Evolutionary conservation across 2,113 vertebrate genomes (phyloP), one percentile per base, ranked within the genome.

Genomic region (Shinisaurus crocodilurus): DNA sequence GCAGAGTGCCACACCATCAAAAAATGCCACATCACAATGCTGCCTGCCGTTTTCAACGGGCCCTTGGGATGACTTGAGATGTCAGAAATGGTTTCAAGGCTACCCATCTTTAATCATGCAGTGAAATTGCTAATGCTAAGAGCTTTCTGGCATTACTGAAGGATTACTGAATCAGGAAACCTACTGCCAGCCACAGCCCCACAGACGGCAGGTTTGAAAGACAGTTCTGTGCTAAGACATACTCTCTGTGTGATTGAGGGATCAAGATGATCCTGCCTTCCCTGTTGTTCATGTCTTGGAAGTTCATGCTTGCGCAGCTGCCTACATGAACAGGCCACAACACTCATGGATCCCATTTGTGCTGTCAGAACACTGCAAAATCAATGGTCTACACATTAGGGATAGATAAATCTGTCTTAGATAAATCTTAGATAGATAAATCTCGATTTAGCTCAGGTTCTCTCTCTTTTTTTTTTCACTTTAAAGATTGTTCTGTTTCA

Each of bases 121-220:
- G 63, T 0, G 0, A 92, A 93, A 92, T 82, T 72, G 80, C 85
- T 95, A 91, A 89, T 16, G 74, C 43, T 91, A 93, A 96, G 95
- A 90, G 90, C 82, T 92, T 91, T 23, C 82, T 90, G 67, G 94
- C 89, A 88, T 91, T 89, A 93, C 92, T 94, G 91, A 89, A 60
- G 72, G 91, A 89, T 90, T 93, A 40, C 57, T 90, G 91, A 94
- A 91, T 45, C 81, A 90, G 83, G 91, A 92, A 95, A 88, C 88
- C 86, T 63, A 82, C 85, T 94, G 89, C 87, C n/a, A n/a, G n/a
- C n/a, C n/a, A n/a, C n/a, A n/a, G n/a, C n/a, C n/a, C n/a, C 0
- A 0, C 12, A 45, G 87, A 45, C 87, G 92, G n/a, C 45, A 50
- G 6, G 6, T 60, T 40, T 32, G 37, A 76, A 63, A 86, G 18